Percentiles rank a stretch among this genome's conserved stretches.
These are phyloP conservation scores for Clitarchus hookeri DNA, from an alignment of 2,888 invertebrate genomes.

Conservation along the genomic window DNA sequence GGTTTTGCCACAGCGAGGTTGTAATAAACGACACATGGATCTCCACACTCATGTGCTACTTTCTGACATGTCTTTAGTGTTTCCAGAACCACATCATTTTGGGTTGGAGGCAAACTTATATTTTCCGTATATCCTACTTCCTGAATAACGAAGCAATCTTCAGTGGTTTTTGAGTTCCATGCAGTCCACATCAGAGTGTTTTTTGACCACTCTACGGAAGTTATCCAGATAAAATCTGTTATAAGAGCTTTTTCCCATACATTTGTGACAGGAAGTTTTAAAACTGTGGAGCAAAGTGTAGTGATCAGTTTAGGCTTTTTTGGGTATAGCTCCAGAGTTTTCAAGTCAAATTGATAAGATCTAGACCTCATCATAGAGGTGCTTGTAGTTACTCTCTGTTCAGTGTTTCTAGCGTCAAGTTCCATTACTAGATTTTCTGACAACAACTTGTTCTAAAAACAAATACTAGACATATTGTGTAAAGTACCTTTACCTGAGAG, in stretches of 20 bases:
- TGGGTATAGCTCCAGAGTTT: slow-evolving; percentile 18
- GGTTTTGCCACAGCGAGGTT: slow-evolving; percentile 18
- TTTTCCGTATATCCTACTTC: slow-evolving; percentile 21
- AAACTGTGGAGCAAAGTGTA: slow-evolving; percentile 17
- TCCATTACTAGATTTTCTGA: slow-evolving; percentile 21
- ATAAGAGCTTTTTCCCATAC: slow-evolving; percentile 3
- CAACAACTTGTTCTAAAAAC: slow-evolving; percentile 18
- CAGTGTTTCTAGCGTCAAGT: not conserved
- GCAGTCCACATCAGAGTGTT: slow-evolving; percentile 15
- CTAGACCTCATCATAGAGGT: slow-evolving; percentile 15
- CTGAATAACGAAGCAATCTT: slow-evolving; percentile 10
- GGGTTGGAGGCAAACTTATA: too few species aligned
- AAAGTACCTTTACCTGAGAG: slow-evolving; percentile 21
- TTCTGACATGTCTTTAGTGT: slow-evolving; percentile 7
- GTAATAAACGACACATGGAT: slow-evolving; percentile 21
- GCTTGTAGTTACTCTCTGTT: slow-evolving; percentile 20
- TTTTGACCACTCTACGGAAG: slow-evolving; percentile 25
- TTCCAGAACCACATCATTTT: slow-evolving; percentile 26
- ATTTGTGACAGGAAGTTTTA: slow-evolving; percentile 18
- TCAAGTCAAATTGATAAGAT: slow-evolving; percentile 16
- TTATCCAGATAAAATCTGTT: slow-evolving; percentile 8
- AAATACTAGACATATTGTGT: slow-evolving; percentile 20
- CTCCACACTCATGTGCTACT: slow-evolving; percentile 23
- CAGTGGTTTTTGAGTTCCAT: slow-evolving; percentile 16
- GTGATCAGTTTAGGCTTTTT: not conserved